These are phyloP conservation scores for Cyprinodon brontotheroides DNA, from an alignment of 2,113 vertebrate genomes.

Conservation along the genomic window DNA sequence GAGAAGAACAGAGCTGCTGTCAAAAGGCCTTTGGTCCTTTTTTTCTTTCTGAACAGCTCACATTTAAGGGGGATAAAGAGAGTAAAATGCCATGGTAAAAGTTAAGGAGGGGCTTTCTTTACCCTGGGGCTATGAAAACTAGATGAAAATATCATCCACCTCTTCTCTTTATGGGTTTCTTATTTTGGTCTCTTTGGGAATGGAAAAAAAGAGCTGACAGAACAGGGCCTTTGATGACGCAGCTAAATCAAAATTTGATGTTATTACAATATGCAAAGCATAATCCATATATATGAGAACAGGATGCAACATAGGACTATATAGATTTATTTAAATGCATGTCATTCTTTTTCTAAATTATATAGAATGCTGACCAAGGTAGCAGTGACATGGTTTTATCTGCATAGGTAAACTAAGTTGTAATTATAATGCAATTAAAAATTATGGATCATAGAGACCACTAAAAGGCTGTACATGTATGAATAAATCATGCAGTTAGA, in stretches of 20 bases:
- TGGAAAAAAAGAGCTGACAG: slow-evolving; percentile 13
- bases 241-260: slow-evolving; percentile 4
- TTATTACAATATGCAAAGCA: neutral
- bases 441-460: neutral
- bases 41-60: slow-evolving; percentile 37
- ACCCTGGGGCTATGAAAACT: slow-evolving; percentile 2
- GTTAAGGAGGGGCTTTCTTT: slow-evolving; percentile 6
- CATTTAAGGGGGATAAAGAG: slow-evolving; percentile 37
- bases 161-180: neutral
- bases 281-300: neutral
- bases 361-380: neutral
- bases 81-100: slow-evolving; percentile 50
- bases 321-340: slow-evolving; percentile 2
- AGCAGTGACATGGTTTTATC: neutral
- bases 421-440: slow-evolving; percentile 1
- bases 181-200: neutral
- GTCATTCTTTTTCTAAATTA: neutral
- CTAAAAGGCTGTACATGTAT: neutral
- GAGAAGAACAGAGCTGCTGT: slow-evolving; percentile 29
- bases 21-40: slow-evolving; percentile 36
- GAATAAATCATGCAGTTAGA: neutral
- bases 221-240: slow-evolving; percentile 18
- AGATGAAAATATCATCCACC: slow-evolving; percentile 18
- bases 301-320: neutral
- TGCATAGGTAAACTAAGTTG: neutral